phyloP scores from a whole-genome alignment of 2,888 invertebrate genomes.

The Parnassius glacialis region DNA sequence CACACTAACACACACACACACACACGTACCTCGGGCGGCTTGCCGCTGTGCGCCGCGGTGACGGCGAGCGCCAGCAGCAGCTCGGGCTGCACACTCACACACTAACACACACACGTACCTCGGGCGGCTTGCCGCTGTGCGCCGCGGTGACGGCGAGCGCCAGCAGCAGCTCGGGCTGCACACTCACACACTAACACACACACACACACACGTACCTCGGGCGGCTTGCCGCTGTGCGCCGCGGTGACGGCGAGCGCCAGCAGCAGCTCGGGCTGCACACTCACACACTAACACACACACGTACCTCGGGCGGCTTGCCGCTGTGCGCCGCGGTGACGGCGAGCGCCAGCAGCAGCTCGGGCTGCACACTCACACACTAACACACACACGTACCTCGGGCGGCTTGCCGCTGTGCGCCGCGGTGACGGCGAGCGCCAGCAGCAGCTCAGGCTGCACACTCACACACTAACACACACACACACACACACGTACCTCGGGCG shows the following conservation, averaged over 20 bases:
- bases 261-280: conserved; percentile 90
- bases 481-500: too few species aligned
- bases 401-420: conserved; percentile 93
- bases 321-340: conserved; percentile 92
- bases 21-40: conserved; percentile 87
- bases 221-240: conserved; percentile 92
- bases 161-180: conserved; percentile 93
- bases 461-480: too few species aligned
- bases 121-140: conserved; percentile 92
- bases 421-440: conserved; percentile 95
- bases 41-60: conserved; percentile 91
- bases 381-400: conserved; percentile 83
- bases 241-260: conserved; percentile 95
- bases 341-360: conserved; percentile 95
- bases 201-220: conserved; percentile 82
- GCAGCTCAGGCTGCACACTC: conserved; percentile 88
- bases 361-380: conserved; percentile 69
- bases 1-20: too few species aligned
- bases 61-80: conserved; percentile 96
- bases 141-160: conserved; percentile 95
- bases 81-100: conserved; percentile 85
- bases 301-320: conserved; percentile 93
- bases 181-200: too few species aligned
- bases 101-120: conserved; percentile 74
- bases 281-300: not conserved